A percentile compares a stretch with the other conserved stretches of the same genome.
phyloP scores from a whole-genome alignment of 2,888 invertebrate species.

The Nemoura dubitans region DNA sequence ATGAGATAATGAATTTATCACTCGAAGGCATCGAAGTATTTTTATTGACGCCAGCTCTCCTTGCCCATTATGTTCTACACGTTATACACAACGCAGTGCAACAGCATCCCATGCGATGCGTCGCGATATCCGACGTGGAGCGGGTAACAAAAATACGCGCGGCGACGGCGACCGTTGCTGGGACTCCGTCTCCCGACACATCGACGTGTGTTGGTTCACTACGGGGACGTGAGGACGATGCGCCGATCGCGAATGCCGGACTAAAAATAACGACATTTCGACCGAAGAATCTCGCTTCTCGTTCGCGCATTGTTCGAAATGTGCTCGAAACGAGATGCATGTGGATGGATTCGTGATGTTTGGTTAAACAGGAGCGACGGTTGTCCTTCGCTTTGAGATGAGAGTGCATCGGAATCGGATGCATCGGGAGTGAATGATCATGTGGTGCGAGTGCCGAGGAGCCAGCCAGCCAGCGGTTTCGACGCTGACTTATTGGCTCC shows the following conservation, averaged over 20 bases:
- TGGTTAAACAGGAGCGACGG: not conserved
- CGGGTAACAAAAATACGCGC: not conserved
- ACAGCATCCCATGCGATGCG: not conserved
- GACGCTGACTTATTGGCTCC: not conserved
- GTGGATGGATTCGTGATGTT: not conserved
- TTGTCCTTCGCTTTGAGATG: not conserved
- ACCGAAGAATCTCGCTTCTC: slow-evolving; percentile 10
- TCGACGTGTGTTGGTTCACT: not conserved
- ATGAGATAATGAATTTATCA: slow-evolving; percentile 12
- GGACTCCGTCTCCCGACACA: slow-evolving; percentile 9
- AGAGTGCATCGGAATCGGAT: not conserved
- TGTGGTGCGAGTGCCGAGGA: not conserved
- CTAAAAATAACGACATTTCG: slow-evolving; percentile 31
- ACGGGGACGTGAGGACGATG: not conserved
- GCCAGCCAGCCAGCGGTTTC: not conserved
- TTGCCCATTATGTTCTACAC: not conserved
- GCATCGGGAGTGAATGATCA: not conserved
- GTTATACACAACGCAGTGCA: not conserved
- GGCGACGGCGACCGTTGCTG: not conserved
- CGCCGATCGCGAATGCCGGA: not conserved
- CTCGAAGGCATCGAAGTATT: not conserved
- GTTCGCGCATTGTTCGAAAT: slow-evolving; percentile 9
- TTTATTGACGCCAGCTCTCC: not conserved
- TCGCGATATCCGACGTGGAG: not conserved
- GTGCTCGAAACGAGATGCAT: slow-evolving; percentile 13